A percentile compares a stretch with the other conserved stretches of the same genome.
Evolutionary conservation across 2,888 invertebrate genomes (phyloP).

Genomic region (Sepioteuthis lessoniana): DNA sequence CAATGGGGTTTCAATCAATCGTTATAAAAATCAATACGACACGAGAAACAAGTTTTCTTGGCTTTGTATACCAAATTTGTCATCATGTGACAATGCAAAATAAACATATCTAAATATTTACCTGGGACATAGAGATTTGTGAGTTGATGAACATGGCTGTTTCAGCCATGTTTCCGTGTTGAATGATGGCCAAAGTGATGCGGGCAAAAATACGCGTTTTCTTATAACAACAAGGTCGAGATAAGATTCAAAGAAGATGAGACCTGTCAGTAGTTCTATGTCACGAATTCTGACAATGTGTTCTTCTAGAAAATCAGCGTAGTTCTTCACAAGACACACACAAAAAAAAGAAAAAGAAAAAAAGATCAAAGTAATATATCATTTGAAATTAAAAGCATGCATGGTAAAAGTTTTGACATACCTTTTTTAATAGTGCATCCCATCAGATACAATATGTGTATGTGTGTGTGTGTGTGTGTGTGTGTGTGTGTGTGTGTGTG

Average conservation of each 20-base stretch:
- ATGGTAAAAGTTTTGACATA: no score
- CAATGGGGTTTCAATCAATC: no score
- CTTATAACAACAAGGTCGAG: neutral
- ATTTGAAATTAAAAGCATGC: no score
- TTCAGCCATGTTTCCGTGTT: neutral
- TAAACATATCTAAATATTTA: neutral
- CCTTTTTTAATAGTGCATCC: no score
- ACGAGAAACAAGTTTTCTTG: no score
- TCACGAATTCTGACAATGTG: slow-evolving; percentile 66
- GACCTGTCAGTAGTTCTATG: slow-evolving; percentile 67
- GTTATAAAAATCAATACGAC: no score
- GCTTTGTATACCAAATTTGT: no score
- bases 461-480: no score
- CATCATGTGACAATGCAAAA: no score
- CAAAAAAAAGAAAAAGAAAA: neutral
- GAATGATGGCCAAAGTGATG: neutral
- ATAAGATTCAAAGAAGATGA: slow-evolving; percentile 56
- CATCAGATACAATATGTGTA: no score
- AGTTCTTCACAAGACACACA: slow-evolving; percentile 53
- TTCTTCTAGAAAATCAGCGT: slow-evolving; percentile 61
- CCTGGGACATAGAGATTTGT: neutral
- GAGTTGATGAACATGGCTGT: neutral
- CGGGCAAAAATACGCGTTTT: neutral
- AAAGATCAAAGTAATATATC: no score
- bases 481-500: no score